Percentiles rank a stretch among this genome's conserved stretches.
Evolutionary conservation across 30 jellyfish, hydroid and myxozoan species (phyloP).

Genomic region (Pelagia noctiluca): DNA sequence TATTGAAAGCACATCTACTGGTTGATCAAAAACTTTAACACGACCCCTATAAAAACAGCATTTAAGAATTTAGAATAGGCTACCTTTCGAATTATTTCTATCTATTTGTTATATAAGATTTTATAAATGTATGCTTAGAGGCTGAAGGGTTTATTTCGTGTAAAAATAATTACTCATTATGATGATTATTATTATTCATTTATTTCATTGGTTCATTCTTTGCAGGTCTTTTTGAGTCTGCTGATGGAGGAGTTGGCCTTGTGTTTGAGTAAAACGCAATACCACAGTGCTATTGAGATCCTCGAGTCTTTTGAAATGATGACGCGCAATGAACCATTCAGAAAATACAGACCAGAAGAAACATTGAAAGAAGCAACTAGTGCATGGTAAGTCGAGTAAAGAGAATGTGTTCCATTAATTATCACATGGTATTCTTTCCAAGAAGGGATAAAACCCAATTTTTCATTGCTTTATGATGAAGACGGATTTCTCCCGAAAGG

Average conservation of each 20-base stretch:
- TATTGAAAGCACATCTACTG: too few relatives aligned
- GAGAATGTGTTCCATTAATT: not conserved
- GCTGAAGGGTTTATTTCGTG: too few relatives aligned
- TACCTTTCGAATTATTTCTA: too few relatives aligned
- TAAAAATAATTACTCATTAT: too few relatives aligned
- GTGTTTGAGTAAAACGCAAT: slow-evolving; percentile 73
- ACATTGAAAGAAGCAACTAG: slow-evolving; percentile 59
- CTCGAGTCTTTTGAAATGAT: slow-evolving; percentile 89
- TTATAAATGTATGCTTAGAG: too few relatives aligned
- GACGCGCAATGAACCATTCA: slow-evolving; percentile 92
- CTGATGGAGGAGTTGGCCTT: slow-evolving; percentile 89
- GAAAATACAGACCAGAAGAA: slow-evolving; percentile 87
- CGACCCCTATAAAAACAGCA: too few relatives aligned
- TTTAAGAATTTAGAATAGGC: too few relatives aligned
- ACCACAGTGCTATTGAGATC: slow-evolving; percentile 81
- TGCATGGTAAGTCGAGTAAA: slow-evolving; percentile 45
- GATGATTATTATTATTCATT: not conserved
- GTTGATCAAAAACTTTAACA: too few relatives aligned
- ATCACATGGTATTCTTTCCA: not conserved
- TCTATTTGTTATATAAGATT: too few relatives aligned
- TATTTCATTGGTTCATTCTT: not conserved
- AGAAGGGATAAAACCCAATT: too few relatives aligned
- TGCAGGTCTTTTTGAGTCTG: slow-evolving; percentile 76
- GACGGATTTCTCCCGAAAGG: too few relatives aligned
- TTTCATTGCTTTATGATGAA: not conserved